Conservation (phyloP, 2,113 vertebrate genomes). For the Phasianus colchicus region DNA sequence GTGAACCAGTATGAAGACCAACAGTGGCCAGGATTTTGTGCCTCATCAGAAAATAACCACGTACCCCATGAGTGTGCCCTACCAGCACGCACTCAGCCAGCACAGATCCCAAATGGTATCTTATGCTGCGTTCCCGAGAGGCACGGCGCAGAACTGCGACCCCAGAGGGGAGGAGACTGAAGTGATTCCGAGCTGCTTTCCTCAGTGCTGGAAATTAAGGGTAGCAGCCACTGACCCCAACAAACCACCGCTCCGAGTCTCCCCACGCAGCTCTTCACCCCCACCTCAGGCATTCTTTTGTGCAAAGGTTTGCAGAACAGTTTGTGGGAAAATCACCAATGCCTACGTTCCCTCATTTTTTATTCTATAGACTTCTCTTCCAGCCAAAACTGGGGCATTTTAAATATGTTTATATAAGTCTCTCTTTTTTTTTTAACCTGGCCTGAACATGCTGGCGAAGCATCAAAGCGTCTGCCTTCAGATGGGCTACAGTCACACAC, state of each 20-base stretch:
- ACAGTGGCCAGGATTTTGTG: not conserved
- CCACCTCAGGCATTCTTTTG: not conserved
- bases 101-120: not conserved
- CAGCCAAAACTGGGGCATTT: not conserved
- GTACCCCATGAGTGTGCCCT: not conserved
- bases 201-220: not conserved
- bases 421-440: not conserved
- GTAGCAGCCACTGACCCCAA: not conserved
- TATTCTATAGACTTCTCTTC: not conserved
- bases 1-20: not conserved
- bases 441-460: not conserved
- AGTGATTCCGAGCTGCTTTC: not conserved
- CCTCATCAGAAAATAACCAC: not conserved
- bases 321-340: not conserved
- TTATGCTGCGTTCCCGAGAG: not conserved
- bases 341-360: not conserved
- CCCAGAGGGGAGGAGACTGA: conserved; percentile 8
- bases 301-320: not conserved
- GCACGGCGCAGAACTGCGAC: not conserved
- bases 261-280: not conserved
- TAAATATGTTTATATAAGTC: not conserved
- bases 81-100: not conserved
- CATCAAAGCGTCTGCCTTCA: not conserved
- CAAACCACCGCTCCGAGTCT: not conserved
- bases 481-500: not conserved